Conservation (phyloP, 2,888 invertebrate genomes). For the Dynastes maya region DNA sequence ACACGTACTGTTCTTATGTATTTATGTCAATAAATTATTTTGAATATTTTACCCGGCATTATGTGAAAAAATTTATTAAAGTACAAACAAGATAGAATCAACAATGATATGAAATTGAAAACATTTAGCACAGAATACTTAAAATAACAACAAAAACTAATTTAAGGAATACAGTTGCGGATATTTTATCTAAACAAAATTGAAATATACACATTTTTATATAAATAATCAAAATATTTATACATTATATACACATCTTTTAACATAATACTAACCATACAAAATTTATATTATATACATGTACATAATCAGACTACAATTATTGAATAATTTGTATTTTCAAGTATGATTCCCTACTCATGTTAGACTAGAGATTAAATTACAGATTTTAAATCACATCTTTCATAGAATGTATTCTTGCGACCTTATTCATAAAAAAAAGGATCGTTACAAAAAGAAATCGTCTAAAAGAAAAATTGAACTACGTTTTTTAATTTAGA, state of each 20-base stretch:
- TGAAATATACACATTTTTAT: constrained; percentile 25
- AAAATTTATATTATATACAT: constrained; percentile 32
- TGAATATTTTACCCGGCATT: background rate
- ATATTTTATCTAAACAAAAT: background rate
- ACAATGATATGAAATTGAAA: background rate
- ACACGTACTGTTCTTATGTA: constrained; percentile 50
- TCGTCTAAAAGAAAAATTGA: constrained; percentile 57
- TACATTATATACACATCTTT: constrained; percentile 35
- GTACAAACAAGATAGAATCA: background rate
- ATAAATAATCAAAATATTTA: constrained; percentile 44
- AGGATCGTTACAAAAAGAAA: constrained; percentile 26
- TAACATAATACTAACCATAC: constrained; percentile 12
- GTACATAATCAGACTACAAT: background rate
- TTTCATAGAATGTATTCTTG: constrained; percentile 1
- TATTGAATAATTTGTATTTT: constrained; percentile 14
- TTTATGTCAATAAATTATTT: constrained; percentile 38
- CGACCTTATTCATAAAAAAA: constrained; percentile 1
- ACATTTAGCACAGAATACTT: too few species aligned
- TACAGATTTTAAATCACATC: constrained; percentile 5
- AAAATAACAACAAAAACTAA: too few species aligned
- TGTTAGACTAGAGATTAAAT: constrained; percentile 26
- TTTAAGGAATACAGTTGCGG: too few species aligned
- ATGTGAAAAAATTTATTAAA: too few species aligned
- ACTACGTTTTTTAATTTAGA: constrained; percentile 12
- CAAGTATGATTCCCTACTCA: constrained; percentile 9